These are phyloP conservation scores for Euura lappo DNA, from an alignment of 1,140 invertebrate genomes.

Conservation along the genomic window DNA sequence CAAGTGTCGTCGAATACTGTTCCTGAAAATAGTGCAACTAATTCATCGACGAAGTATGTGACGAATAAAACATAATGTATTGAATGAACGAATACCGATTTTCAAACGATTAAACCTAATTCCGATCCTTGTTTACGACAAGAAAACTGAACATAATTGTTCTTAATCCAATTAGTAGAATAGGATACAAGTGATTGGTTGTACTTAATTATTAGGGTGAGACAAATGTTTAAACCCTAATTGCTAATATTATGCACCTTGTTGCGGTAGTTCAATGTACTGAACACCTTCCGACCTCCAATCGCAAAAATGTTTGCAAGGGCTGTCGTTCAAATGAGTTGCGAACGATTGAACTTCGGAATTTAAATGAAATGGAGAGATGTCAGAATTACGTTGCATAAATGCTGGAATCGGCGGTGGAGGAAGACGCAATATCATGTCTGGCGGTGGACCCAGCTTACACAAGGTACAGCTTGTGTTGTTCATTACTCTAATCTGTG, in stretches of 20 bases:
- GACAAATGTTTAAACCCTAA: no score
- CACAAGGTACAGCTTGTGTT: slow-evolving; percentile 53
- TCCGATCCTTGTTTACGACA: no score
- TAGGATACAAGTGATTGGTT: no score
- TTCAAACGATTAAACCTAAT: no score
- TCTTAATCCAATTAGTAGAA: no score
- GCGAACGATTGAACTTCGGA: slow-evolving; percentile 39
- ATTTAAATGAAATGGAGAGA: slow-evolving; percentile 36
- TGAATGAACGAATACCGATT: no score
- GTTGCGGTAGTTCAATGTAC: slow-evolving; percentile 75
- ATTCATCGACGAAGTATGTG: background rate
- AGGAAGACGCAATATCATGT: slow-evolving; percentile 79
- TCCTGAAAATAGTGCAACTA: slow-evolving; percentile 34
- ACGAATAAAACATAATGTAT: no score
- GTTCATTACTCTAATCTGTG: slow-evolving; percentile 31
- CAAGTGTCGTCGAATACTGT: slow-evolving; percentile 77
- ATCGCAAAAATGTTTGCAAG: slow-evolving; percentile 58
- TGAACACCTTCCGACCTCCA: slow-evolving; percentile 69
- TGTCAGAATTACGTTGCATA: slow-evolving; percentile 59
- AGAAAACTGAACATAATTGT: no score
- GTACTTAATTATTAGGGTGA: no score
- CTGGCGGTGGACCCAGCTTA: slow-evolving; percentile 80
- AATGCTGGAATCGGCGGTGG: slow-evolving; percentile 80
- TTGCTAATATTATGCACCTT: slow-evolving; percentile 57
- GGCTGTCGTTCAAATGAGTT: slow-evolving; percentile 49